A percentile compares a stretch with the other conserved stretches of the same genome.
phyloP scores from a whole-genome alignment of 2,888 invertebrate species.

The Piscicola geometra region DNA sequence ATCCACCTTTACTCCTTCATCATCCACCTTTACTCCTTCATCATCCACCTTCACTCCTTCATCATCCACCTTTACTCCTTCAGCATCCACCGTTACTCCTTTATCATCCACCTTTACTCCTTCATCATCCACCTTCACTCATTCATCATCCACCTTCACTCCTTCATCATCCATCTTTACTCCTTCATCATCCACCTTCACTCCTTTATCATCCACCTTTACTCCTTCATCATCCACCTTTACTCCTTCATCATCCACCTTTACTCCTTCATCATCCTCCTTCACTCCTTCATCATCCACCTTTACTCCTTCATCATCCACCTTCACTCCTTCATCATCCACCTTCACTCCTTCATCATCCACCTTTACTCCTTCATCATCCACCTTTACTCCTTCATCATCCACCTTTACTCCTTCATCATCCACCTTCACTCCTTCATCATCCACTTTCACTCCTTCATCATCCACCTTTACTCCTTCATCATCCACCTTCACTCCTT shows the following conservation, averaged over 20 bases:
- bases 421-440: background rate
- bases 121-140: background rate
- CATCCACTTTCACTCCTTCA: background rate
- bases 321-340: background rate
- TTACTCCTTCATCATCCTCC: background rate
- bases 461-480: background rate
- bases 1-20: background rate
- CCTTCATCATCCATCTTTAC: background rate
- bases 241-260: background rate
- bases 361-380: background rate
- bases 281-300: constrained; percentile 5
- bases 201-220: background rate
- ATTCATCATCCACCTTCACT: background rate
- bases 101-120: background rate
- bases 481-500: background rate
- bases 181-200: background rate
- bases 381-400: background rate
- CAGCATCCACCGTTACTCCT: background rate
- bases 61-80: background rate
- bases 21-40: background rate
- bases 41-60: background rate
- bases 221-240: background rate
- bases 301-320: background rate
- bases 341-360: background rate
- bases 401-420: background rate